These are phyloP conservation scores for Arbacia lixula DNA, from an alignment of 53 echinoderm and acorn worm genomes.

Conservation along the genomic window DNA sequence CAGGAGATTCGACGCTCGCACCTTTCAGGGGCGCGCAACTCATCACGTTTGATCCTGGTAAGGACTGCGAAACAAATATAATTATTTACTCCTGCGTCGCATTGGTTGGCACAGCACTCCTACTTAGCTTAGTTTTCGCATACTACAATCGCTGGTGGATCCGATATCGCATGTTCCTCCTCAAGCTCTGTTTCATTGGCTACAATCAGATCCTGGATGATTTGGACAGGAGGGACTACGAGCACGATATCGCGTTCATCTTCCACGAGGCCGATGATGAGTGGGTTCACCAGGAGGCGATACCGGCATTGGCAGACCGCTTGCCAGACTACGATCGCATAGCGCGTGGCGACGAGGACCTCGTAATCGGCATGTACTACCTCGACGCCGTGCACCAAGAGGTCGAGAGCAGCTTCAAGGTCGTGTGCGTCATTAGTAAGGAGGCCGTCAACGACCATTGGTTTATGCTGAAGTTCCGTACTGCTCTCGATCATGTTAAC, in stretches of 20 bases:
- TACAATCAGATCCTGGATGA: not conserved
- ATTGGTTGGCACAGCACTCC: not conserved
- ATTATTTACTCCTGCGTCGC: not conserved
- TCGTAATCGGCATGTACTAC: slow-evolving; percentile 34
- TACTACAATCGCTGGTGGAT: slow-evolving; percentile 45
- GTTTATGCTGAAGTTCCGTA: slow-evolving; percentile 31
- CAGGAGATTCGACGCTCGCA: not conserved
- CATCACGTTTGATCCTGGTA: not conserved
- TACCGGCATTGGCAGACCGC: not conserved
- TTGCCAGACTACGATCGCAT: slow-evolving; percentile 18
- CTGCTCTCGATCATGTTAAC: slow-evolving; percentile 20
- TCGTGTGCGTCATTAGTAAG: not conserved
- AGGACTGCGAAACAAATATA: slow-evolving; percentile 7
- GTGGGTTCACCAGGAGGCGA: not conserved
- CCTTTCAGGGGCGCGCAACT: not conserved
- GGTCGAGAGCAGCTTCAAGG: slow-evolving; percentile 22
- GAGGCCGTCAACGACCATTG: slow-evolving; percentile 8
- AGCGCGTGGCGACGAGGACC: slow-evolving; percentile 16
- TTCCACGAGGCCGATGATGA: slow-evolving; percentile 5
- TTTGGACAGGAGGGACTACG: not conserved
- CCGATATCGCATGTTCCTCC: slow-evolving; percentile 7
- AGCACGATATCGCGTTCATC: slow-evolving; percentile 12
- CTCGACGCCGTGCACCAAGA: slow-evolving; percentile 12
- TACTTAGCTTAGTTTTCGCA: not conserved
- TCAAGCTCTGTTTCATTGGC: slow-evolving; percentile 18